These are phyloP conservation scores for Melanaphis sacchari DNA, from an alignment of 1,140 invertebrate genomes.

Conservation along the genomic window DNA sequence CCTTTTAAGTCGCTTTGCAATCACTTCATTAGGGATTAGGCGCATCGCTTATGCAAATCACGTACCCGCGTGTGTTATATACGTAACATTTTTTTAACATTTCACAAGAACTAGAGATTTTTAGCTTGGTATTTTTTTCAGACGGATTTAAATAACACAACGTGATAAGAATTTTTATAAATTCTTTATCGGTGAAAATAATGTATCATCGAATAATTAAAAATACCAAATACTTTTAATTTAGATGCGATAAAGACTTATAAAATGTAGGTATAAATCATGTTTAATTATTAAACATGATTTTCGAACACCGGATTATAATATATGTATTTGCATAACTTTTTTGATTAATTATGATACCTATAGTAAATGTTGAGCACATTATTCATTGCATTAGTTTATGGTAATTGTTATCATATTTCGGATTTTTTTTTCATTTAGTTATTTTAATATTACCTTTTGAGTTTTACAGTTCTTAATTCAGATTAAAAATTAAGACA, in stretches of 20 bases:
- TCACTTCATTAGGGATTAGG: neutral
- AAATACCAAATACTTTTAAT: neutral
- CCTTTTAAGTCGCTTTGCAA: neutral
- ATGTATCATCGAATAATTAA: neutral
- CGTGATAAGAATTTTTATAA: too few relatives aligned
- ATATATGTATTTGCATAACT: too few relatives aligned
- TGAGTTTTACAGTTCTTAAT: too few relatives aligned
- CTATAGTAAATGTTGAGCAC: neutral
- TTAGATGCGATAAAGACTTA: neutral
- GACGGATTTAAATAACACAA: neutral
- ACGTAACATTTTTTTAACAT: neutral
- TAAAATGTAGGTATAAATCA: too few relatives aligned
- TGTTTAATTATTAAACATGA: too few relatives aligned
- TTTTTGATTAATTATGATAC: too few relatives aligned
- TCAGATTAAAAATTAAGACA: too few relatives aligned
- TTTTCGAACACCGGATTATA: too few relatives aligned
- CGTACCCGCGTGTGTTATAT: neutral
- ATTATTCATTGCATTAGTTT: neutral
- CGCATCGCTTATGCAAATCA: slow-evolving; percentile 21
- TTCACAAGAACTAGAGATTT: neutral
- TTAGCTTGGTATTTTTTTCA: neutral
- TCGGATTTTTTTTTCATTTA: neutral
- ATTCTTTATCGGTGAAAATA: neutral
- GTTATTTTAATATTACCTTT: neutral
- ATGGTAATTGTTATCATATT: neutral